Conservation (phyloP, 1,140 invertebrate genomes). For the Trichonephila clavipes region DNA sequence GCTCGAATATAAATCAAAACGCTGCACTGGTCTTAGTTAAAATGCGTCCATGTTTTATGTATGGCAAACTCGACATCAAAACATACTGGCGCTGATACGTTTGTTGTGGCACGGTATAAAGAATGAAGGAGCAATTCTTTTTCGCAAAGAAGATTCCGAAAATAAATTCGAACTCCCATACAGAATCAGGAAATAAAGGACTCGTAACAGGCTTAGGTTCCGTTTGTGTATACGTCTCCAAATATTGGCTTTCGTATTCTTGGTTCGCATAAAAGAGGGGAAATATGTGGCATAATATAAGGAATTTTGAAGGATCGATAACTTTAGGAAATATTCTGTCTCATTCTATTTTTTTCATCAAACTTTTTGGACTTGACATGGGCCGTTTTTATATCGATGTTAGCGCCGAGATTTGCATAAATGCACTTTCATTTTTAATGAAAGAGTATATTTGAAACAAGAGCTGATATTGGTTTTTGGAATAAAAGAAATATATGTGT, state of each 20-base stretch:
- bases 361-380: background rate
- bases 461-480: too few species aligned
- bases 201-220: conserved; percentile 16
- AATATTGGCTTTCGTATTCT: conserved; percentile 27
- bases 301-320: conserved; percentile 3
- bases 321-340: background rate
- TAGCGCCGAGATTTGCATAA: background rate
- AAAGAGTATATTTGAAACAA: background rate
- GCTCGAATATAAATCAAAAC: conserved; percentile 15
- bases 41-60: conserved; percentile 29
- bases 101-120: background rate
- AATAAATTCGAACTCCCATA: background rate
- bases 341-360: background rate
- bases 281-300: background rate
- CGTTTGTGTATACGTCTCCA: background rate
- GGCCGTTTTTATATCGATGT: background rate
- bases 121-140: conserved; percentile 15
- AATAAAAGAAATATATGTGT: too few species aligned
- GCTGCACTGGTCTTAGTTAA: background rate
- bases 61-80: background rate
- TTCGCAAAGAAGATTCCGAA: background rate
- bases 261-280: conserved; percentile 1
- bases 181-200: background rate
- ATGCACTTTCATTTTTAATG: background rate
- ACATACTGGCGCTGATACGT: background rate